phyloP scores from a whole-genome alignment of 2,888 invertebrate species.

The Halictus quadricinctus region DNA sequence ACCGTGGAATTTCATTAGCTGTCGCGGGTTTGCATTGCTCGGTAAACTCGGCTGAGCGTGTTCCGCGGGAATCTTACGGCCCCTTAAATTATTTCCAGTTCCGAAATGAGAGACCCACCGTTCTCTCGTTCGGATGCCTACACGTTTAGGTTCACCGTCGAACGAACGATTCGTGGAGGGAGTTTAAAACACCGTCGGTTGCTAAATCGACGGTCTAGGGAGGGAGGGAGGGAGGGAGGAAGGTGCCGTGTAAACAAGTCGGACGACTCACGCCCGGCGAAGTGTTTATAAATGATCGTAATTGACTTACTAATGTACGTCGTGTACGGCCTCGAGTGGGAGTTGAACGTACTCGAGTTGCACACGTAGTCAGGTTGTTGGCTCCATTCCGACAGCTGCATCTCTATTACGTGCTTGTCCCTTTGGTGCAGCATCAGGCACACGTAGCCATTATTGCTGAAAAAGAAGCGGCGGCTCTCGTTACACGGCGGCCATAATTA shows the following conservation, averaged over 20 bases:
- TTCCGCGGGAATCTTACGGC: background rate
- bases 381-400: constrained; percentile 85
- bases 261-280: background rate
- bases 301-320: constrained; percentile 87
- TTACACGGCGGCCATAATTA: constrained; percentile 2
- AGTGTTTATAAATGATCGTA: constrained; percentile 57
- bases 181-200: constrained; percentile 11
- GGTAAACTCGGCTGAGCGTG: constrained; percentile 12
- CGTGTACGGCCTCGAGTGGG: constrained; percentile 84
- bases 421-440: constrained; percentile 90
- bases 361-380: constrained; percentile 87
- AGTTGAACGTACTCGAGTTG: constrained; percentile 83
- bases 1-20: constrained; percentile 13
- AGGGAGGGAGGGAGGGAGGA: background rate
- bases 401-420: constrained; percentile 88
- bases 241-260: constrained; percentile 5
- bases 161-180: background rate
- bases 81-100: constrained; percentile 5
- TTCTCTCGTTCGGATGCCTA: background rate
- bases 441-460: constrained; percentile 90
- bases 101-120: background rate
- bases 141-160: background rate
- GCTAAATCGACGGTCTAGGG: background rate
- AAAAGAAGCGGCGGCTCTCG: constrained; percentile 70
- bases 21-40: constrained; percentile 8